Conservation (phyloP, 1,140 invertebrate species). For the Ceratina calcarata region DNA sequence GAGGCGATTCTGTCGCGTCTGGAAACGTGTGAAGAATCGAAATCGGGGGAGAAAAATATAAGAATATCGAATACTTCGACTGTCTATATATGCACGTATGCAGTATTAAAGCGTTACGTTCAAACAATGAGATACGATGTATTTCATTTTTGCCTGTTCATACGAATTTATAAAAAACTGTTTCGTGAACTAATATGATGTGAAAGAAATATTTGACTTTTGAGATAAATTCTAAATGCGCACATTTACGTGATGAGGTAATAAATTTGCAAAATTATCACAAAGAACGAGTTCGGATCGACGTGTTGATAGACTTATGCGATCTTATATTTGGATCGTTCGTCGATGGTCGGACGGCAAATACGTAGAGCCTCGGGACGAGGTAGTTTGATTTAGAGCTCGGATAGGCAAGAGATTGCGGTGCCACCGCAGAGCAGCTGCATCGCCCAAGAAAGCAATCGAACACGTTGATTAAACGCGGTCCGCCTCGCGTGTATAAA, state of each 20-base stretch:
- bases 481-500: slow-evolving; percentile 15
- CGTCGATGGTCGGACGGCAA: slow-evolving; percentile 18
- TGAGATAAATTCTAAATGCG: no score
- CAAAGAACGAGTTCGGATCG: no score
- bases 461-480: slow-evolving; percentile 40
- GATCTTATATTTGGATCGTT: slow-evolving; percentile 41
- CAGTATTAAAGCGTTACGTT: no score
- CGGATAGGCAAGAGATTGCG: slow-evolving; percentile 22
- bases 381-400: slow-evolving; percentile 30
- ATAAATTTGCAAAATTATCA: no score
- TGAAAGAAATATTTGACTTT: no score
- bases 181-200: no score
- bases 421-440: slow-evolving; percentile 27
- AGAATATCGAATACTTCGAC: no score
- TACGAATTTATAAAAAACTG: no score
- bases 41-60: neutral
- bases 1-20: neutral
- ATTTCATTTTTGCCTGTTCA: no score
- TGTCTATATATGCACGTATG: no score
- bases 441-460: slow-evolving; percentile 39
- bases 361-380: slow-evolving; percentile 27
- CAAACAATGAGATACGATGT: no score
- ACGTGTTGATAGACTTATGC: neutral
- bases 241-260: no score
- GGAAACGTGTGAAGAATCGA: neutral